Conservation (phyloP, 1,140 invertebrate species). For the Cotesia typhae region DNA sequence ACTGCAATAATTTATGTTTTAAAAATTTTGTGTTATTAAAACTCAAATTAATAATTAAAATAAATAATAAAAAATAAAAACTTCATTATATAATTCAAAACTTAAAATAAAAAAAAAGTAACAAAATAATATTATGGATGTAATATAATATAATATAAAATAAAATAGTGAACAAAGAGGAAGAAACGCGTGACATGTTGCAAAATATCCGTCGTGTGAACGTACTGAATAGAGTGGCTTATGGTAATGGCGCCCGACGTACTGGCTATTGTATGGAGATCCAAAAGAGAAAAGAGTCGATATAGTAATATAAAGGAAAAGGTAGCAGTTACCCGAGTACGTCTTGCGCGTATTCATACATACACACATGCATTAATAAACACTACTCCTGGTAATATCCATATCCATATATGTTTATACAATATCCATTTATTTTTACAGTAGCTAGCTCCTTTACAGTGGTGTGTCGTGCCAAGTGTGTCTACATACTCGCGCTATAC, state of each 20-base stretch:
- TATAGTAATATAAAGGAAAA: background rate
- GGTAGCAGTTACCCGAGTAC: background rate
- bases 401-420: conserved; percentile 19
- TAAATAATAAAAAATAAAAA: too few species aligned
- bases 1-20: too few species aligned
- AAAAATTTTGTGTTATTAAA: too few species aligned
- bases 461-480: background rate
- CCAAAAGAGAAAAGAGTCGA: background rate
- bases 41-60: too few species aligned
- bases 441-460: background rate
- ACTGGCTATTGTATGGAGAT: conserved; percentile 30
- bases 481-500: too few species aligned
- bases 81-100: too few species aligned
- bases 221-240: conserved; percentile 26
- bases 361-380: background rate
- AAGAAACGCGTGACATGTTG: conserved; percentile 20
- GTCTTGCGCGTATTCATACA: background rate
- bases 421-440: conserved; percentile 11
- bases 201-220: conserved; percentile 28
- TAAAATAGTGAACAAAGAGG: background rate
- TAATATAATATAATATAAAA: background rate
- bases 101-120: too few species aligned
- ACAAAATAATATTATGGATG: too few species aligned
- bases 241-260: conserved; percentile 24
- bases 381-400: background rate